phyloP scores from a whole-genome alignment of 2,797 vertebrate genomes.

The Enteromius viviparus region DNA sequence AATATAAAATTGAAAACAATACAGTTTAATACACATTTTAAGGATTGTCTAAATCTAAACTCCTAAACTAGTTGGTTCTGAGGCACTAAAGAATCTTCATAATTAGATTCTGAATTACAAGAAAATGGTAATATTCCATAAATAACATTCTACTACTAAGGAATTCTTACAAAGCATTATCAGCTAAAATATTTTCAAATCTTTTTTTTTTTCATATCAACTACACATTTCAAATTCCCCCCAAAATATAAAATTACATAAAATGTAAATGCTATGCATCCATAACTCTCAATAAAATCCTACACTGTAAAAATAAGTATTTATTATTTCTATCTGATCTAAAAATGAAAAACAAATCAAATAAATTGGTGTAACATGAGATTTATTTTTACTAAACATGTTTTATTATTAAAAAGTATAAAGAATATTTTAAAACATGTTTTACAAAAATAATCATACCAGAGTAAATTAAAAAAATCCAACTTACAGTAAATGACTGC shows the following conservation, averaged over 20 bases:
- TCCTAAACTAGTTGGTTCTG: neutral
- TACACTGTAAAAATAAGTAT: neutral
- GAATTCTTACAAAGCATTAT: neutral
- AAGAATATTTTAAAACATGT: neutral
- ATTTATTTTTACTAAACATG: neutral
- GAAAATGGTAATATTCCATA: neutral
- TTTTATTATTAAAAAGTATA: neutral
- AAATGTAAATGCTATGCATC: neutral
- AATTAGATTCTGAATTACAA: neutral
- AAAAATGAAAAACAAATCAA: neutral
- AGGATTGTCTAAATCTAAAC: neutral
- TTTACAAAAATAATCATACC: neutral
- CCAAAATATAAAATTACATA: neutral
- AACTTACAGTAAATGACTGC: conserved; percentile 59
- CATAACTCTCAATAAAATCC: neutral
- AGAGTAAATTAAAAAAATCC: no score
- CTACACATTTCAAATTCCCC: neutral
- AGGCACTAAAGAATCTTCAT: neutral
- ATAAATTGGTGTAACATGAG: neutral
- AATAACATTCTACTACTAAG: no score
- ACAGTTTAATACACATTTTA: neutral
- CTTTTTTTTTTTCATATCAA: neutral
- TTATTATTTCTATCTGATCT: neutral
- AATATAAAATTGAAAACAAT: neutral
- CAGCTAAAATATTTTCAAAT: neutral